Evolutionary conservation across 2,113 vertebrate genomes (phyloP).

Genomic region (zebrafish (Danio rerio)): DNA sequence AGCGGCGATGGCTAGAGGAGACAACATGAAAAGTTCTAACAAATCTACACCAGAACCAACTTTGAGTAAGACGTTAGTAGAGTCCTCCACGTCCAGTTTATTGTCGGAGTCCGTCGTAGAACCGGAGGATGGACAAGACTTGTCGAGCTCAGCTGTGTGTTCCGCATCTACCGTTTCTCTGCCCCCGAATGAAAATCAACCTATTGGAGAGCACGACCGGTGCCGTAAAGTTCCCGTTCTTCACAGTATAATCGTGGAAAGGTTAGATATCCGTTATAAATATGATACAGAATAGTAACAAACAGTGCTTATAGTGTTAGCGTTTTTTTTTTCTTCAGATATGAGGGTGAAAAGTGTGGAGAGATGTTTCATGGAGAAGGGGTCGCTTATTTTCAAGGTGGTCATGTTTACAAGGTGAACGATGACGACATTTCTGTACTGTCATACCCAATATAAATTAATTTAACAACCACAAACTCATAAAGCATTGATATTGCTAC

Average conservation of each 20-base stretch:
- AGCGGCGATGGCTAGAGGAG: conserved; percentile 32
- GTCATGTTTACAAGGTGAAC: conserved; percentile 80
- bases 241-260: conserved; percentile 73
- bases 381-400: conserved; percentile 81
- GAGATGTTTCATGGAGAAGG: conserved; percentile 83
- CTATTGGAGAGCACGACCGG: neutral
- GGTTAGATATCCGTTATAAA: conserved; percentile 67
- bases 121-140: neutral
- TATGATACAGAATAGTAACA: too few species aligned
- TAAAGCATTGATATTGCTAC: too few species aligned
- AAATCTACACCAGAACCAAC: neutral
- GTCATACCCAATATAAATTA: too few species aligned
- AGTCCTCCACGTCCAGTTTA: neutral
- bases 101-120: neutral
- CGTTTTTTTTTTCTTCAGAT: conserved; percentile 70
- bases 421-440: too few species aligned
- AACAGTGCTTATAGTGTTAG: neutral
- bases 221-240: conserved; percentile 62
- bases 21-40: conserved; percentile 6
- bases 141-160: neutral
- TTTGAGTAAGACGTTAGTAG: neutral
- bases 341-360: conserved; percentile 78
- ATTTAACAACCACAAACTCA: too few species aligned
- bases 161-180: conserved; percentile 7
- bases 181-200: neutral